phyloP scores from a whole-genome alignment of 2,888 invertebrate species.

The Drosophila affinis region DNA sequence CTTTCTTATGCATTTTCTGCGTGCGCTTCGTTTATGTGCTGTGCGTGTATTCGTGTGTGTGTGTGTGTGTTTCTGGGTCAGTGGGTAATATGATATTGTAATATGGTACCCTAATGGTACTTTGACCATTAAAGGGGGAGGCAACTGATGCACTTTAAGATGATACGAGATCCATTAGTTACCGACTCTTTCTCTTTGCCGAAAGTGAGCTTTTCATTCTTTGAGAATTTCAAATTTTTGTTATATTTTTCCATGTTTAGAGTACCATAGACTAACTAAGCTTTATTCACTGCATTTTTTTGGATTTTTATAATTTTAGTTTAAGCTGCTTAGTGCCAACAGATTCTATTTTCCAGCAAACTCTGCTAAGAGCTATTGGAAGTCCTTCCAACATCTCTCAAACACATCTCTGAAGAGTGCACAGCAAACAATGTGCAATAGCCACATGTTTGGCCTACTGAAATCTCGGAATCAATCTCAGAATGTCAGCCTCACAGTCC shows the following conservation, averaged over 20 bases:
- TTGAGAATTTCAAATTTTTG: neutral
- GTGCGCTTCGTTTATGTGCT: constrained; percentile 10
- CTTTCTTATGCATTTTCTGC: constrained; percentile 27
- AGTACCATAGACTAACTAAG: neutral
- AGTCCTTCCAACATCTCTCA: constrained; percentile 16
- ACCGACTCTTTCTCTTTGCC: too few species aligned
- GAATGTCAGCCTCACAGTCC: constrained; percentile 35
- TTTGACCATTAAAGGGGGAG: constrained; percentile 2
- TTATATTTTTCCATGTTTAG: neutral
- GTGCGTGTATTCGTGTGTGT: neutral
- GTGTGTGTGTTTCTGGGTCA: constrained; percentile 21
- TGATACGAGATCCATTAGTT: neutral
- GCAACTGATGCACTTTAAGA: constrained; percentile 2
- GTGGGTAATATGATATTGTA: constrained; percentile 14
- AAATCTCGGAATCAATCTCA: constrained; percentile 21
- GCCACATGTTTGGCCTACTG: constrained; percentile 34
- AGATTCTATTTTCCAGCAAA: neutral
- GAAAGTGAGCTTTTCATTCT: neutral
- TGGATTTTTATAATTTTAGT: too few species aligned
- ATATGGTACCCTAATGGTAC: constrained; percentile 15
- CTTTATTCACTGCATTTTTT: too few species aligned
- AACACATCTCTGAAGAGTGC: constrained; percentile 22
- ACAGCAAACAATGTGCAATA: constrained; percentile 34
- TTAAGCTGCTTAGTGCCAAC: too few species aligned
- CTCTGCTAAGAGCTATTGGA: neutral